Evolutionary conservation across 2,888 invertebrate genomes (phyloP), one percentile per base, ranked within the genome.

Genomic region (Chelonus formosanus): DNA sequence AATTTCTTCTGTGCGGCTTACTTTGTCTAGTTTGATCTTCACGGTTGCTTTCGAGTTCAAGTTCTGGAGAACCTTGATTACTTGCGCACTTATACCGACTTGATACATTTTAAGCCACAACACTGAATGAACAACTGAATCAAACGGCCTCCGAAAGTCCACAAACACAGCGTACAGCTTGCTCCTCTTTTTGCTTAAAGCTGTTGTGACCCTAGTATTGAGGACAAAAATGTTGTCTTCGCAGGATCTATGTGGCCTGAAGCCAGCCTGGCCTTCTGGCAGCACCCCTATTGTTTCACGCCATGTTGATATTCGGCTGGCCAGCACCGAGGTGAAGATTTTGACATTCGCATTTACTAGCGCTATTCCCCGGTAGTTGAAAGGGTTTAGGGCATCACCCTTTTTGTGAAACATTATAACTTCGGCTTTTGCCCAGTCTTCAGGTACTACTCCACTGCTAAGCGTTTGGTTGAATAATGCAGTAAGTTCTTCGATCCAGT

Each of bases 361-460:
- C 32, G 68, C 68, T 5, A 73, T 72, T n/a, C 71, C 72, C 7
- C 70, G 56, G 48, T 73, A 73, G 63, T 72, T 72, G 52, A 66
- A 61, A 6, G 72, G 63, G 52, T 70, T 67, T 3, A 40, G 32
- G 6, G n/a, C 55, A 6, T 47, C 70, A 57, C 35, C 73, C 69
- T 66, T 68, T 67, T 69, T 70, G 66, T 52, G 50, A 67, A 59
- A n/a, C 45, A 59, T 45, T 4, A 7, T 7, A 4, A 59, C 6
- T 3, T 35, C 10, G 5, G 70, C 56, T 10, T 66, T 69, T n/a
- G 63, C 7, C 70, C 73, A 73, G 6, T 36, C 52, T 3, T 65
- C 60, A 6, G 70, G 72, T 35, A 70, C 71, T 54, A 57, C 59
- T 5, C 68, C 67, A 36, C 62, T 59, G 5, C 34, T 36, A 10